Evolutionary conservation across 2,888 invertebrate genomes (phyloP).

Genomic region (Hermodice carunculata): DNA sequence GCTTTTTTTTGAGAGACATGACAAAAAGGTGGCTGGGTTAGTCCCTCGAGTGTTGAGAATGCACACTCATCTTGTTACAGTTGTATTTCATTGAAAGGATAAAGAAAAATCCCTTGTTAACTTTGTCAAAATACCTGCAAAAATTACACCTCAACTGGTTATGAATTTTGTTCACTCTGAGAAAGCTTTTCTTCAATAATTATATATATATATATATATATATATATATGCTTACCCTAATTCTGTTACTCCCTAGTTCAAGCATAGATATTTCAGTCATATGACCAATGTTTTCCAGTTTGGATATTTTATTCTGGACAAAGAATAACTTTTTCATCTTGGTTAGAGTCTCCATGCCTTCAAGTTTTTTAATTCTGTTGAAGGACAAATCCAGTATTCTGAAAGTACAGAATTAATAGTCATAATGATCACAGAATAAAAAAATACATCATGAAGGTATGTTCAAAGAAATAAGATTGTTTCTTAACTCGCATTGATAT

Average conservation of each 20-base stretch:
- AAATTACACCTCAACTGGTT: not conserved
- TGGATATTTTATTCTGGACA: conserved; percentile 88
- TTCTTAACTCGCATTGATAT: too few species aligned
- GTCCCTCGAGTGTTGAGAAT: too few species aligned
- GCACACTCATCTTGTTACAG: too few species aligned
- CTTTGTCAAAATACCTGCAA: not conserved
- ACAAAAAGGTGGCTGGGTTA: too few species aligned
- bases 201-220: too few species aligned
- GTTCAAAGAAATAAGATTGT: too few species aligned
- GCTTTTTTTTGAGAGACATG: too few species aligned
- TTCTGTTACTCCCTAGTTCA: conserved; percentile 93
- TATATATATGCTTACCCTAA: conserved; percentile 75
- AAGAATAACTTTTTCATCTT: conserved; percentile 88
- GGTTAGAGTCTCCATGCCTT: conserved; percentile 81
- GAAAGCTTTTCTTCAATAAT: too few species aligned
- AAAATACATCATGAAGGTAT: too few species aligned
- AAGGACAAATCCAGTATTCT: conserved; percentile 88
- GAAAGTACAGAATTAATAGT: too few species aligned
- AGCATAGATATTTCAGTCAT: conserved; percentile 84
- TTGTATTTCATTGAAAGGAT: not conserved
- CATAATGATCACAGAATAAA: too few species aligned
- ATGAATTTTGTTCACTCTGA: not conserved
- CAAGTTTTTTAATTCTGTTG: conserved; percentile 90
- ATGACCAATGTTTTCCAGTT: conserved; percentile 89
- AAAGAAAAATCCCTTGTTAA: not conserved